Percentiles rank a stretch among this genome's conserved stretches.
These are phyloP conservation scores for Siderastrea siderea DNA, from an alignment of 92 coral and sea anemone genomes.

Conservation along the genomic window DNA sequence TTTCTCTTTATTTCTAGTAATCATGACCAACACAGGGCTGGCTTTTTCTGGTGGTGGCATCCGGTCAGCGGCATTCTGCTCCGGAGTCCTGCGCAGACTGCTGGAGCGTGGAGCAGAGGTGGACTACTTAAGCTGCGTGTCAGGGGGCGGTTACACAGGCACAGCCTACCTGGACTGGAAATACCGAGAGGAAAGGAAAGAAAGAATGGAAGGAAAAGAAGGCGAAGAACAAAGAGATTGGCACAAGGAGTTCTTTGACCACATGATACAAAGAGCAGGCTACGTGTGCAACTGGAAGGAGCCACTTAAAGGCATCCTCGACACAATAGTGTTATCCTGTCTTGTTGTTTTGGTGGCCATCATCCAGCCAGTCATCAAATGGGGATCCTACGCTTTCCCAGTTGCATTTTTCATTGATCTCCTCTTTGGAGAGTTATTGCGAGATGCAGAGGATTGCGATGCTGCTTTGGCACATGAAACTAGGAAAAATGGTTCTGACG, in stretches of 20 bases:
- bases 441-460: constrained; percentile 27
- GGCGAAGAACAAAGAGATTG: constrained; percentile 11
- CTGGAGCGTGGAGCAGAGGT: constrained; percentile 15
- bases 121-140: constrained; percentile 57
- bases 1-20: too few species aligned
- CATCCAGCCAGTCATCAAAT: constrained; percentile 23
- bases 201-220: neutral
- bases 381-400: constrained; percentile 43
- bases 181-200: constrained; percentile 31
- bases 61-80: constrained; percentile 65
- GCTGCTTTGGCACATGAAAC: neutral
- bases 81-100: constrained; percentile 59
- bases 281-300: constrained; percentile 43
- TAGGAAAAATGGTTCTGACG: neutral
- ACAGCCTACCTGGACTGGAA: constrained; percentile 65
- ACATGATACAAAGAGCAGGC: constrained; percentile 47
- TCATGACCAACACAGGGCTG: constrained; percentile 21
- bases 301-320: constrained; percentile 37
- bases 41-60: constrained; percentile 73
- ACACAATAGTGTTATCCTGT: constrained; percentile 23
- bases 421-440: constrained; percentile 34
- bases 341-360: constrained; percentile 13
- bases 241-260: constrained; percentile 49
- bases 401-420: constrained; percentile 51
- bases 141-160: constrained; percentile 68